phyloP scores from a whole-genome alignment of 2,888 invertebrate genomes.

The Caenorhabditis sp. region DNA sequence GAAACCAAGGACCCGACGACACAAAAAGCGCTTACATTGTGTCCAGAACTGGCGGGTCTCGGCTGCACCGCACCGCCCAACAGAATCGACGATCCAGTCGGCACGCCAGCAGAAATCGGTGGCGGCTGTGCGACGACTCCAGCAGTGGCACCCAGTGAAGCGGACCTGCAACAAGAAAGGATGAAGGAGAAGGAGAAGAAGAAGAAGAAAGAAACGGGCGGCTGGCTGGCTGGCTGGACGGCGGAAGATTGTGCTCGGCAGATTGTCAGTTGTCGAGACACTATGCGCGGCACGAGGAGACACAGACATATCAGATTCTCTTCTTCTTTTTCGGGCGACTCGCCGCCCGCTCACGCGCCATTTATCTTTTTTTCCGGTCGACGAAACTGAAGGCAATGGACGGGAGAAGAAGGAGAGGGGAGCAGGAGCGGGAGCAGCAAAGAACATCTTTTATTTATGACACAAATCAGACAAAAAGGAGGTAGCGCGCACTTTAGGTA shows the following conservation, averaged over 20 bases:
- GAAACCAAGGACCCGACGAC: too few species aligned
- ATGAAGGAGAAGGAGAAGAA: constrained; percentile 6
- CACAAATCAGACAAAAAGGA: too few species aligned
- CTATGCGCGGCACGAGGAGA: constrained; percentile 2
- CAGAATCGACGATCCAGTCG: constrained; percentile 38
- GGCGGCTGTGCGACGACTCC: background rate
- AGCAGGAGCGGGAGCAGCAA: background rate
- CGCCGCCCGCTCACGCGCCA: background rate
- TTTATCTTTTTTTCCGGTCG: constrained; percentile 53
- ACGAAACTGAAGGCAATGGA: background rate
- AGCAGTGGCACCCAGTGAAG: constrained; percentile 50
- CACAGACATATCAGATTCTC: constrained; percentile 48
- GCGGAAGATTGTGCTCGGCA: constrained; percentile 44
- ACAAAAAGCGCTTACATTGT: constrained; percentile 18
- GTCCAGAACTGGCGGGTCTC: constrained; percentile 36
- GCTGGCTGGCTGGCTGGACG: too few species aligned
- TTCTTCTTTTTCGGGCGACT: constrained; percentile 9
- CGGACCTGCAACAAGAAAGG: constrained; percentile 50
- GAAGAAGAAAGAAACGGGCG: background rate
- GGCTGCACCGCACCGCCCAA: constrained; percentile 35
- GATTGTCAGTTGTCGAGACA: constrained; percentile 11
- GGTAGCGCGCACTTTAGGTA: too few species aligned
- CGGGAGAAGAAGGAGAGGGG: background rate
- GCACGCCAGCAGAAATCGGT: background rate
- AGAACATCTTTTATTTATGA: constrained; percentile 61